Evolutionary conservation across 2,888 invertebrate genomes (phyloP), one percentile per base, ranked within the genome.

Genomic region (Cerastis leucographa): DNA sequence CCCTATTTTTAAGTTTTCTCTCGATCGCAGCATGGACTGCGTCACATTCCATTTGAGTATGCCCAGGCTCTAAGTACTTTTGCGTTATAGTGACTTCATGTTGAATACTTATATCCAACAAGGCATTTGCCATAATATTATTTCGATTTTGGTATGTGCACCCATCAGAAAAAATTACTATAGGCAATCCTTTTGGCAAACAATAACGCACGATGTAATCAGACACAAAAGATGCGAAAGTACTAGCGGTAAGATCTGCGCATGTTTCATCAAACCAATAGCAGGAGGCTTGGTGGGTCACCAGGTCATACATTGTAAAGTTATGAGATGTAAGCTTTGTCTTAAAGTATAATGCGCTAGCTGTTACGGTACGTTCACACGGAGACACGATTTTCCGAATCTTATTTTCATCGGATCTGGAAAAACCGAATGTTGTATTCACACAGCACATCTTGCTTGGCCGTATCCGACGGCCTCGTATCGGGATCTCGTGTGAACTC

Each of bases 341-440:
- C n/a, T n/a, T n/a, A n/a, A n/a, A n/a, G n/a, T n/a, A n/a, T n/a
- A n/a, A n/a, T n/a, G n/a, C n/a, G n/a, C n/a, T n/a, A n/a, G n/a
- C n/a, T n/a, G n/a, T n/a, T n/a, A 46, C 17, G 49, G 49, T 49
- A 49, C 49, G 49, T 49, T 49, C 49, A 49, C 49, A 49, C 49
- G 49, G n/a, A 42, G n/a, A 6, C 29, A 67, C 22, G 40, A 19
- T 62, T 62, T 62, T 3, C 61, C 19, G 61, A 59, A 62, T 62
- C 61, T 62, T 62, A 62, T 35, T 62, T 62, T 62, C 61, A 35
- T 62, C 61, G 61, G 35, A 62, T 62, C 62, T 62, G 40, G 62
- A 62, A 62, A 62, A 62, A 62, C 62, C 62, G 62, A 40, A 40
- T 22, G 62, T 62, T 62, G 22, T 62, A 62, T 62, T 62, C 62